phyloP scores from a whole-genome alignment of 2,113 vertebrate species.

The Clarias macrocephalus region DNA sequence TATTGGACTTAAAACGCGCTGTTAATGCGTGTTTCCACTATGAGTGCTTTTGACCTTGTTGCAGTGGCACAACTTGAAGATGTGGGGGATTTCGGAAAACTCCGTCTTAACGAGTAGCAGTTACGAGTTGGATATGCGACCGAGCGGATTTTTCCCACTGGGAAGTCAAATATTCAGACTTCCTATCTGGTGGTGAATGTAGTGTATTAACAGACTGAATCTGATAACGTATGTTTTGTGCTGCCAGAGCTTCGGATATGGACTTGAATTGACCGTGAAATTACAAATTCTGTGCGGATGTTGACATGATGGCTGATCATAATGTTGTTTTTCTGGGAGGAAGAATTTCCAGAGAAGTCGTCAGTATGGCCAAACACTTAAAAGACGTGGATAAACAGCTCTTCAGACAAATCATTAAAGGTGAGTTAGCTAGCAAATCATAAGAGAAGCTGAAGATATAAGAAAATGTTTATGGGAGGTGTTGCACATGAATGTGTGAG shows the following conservation, averaged over 20 bases:
- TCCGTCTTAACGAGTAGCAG: not conserved
- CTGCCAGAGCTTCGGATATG: not conserved
- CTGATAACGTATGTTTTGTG: not conserved
- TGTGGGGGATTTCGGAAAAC: not conserved
- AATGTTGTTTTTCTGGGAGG: not conserved
- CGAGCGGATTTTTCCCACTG: not conserved
- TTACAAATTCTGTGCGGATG: not conserved
- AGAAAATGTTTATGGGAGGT: not conserved
- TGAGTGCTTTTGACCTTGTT: not conserved
- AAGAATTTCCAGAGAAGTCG: not conserved
- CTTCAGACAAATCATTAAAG: slow-evolving; percentile 1
- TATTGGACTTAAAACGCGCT: not conserved
- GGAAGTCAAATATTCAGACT: not conserved
- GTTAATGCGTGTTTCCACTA: not conserved
- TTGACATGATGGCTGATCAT: not conserved
- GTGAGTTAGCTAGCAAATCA: not conserved
- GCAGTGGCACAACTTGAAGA: not conserved
- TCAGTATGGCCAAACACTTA: not conserved
- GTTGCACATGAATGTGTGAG: not conserved
- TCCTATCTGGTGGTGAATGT: not conserved
- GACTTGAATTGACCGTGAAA: not conserved
- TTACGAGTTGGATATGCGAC: not conserved
- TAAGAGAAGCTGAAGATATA: no score
- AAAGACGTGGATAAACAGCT: slow-evolving; percentile 26
- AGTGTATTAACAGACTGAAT: not conserved